Base-by-base conservation (phyloP, 1,140 invertebrate species). In the Drosophila rhopaloa region DNA sequence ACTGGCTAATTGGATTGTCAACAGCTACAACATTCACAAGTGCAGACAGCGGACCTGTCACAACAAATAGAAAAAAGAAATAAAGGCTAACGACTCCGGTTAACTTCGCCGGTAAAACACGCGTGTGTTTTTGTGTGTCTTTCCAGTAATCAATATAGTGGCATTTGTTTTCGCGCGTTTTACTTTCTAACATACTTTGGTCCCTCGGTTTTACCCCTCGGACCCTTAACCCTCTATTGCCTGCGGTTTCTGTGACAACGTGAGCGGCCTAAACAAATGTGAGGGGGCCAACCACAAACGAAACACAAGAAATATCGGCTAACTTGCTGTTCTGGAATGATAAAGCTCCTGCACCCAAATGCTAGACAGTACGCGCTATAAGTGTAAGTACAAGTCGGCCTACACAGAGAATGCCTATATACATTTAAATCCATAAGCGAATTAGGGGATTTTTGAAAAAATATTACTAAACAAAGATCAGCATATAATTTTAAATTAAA, bases 1-100 rank as follows among this genome's bases (percentile, higher is more conserved):
- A 55, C 47, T 44, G 51, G 79, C 80, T 88, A 88, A 88, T 88
- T 88, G 83, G 83, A 88, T 88, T 88, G 84, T 83, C 84, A 70
- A 80, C 81, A 74, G 50, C 66, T 43, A 32, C 48, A 56, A 55
- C 51, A 10, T 57, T 44, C 41, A 66, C 10, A 51, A 50, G 61
- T 51, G 63, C 44, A 43, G 66, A 71, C 68, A 58, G 6, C 37
- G 13, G 19, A 48, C 48, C 74, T 81, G 81, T 67, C 82, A 74
- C 78, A 85, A 83, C 66, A 84, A 63, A 63, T 43, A 57, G 47
- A 46, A 60, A 13, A 55, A 43, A 54, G 14, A 16, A 46, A 46
- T 46, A 37, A 53, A 53, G 55, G 14, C 35, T 41, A 35, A 46
- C 68, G 59, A 88, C 83, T 86, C 72, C 84, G 66, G 84, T 80